A percentile compares a stretch with the other conserved stretches of the same genome.
These are phyloP conservation scores for Sitta carolinensis DNA, from an alignment of 2,797 vertebrate species.

Conservation along the genomic window DNA sequence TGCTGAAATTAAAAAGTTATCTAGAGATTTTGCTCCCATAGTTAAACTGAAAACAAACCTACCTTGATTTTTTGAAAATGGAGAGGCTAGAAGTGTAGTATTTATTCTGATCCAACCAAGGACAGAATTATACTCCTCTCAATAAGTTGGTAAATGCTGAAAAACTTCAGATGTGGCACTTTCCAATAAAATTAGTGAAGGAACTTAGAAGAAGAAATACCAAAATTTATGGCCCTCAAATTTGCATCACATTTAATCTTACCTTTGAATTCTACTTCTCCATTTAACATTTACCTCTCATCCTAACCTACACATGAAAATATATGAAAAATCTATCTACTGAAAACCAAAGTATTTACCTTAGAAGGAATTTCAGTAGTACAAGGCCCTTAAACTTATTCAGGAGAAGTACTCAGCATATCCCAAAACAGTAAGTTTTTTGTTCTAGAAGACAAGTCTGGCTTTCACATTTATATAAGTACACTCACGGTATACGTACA, in stretches of 20 bases:
- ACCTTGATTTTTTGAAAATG: not conserved
- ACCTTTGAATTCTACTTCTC: not conserved
- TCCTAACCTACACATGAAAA: not conserved
- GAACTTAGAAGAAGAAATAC: not conserved
- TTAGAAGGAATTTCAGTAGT: not conserved
- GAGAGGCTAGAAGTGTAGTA: not conserved
- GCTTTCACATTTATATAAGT: not conserved
- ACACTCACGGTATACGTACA: fast-evolving
- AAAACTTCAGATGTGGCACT: not conserved
- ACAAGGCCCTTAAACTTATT: not conserved
- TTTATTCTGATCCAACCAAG: not conserved
- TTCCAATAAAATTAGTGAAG: not conserved
- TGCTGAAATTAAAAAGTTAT: not conserved
- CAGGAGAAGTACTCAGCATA: not conserved
- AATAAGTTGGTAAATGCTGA: not conserved
- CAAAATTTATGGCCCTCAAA: not conserved
- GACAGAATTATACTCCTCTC: not conserved
- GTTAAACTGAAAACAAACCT: not conserved
- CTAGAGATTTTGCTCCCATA: not conserved
- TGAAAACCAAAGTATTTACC: not conserved
- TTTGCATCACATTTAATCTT: not conserved
- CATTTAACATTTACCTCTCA: not conserved
- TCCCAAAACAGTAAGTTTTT: not conserved
- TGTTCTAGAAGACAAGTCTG: not conserved
- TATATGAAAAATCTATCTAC: not conserved